phyloP scores from a whole-genome alignment of 2,113 vertebrate species.

The Bos javanicus region DNA sequence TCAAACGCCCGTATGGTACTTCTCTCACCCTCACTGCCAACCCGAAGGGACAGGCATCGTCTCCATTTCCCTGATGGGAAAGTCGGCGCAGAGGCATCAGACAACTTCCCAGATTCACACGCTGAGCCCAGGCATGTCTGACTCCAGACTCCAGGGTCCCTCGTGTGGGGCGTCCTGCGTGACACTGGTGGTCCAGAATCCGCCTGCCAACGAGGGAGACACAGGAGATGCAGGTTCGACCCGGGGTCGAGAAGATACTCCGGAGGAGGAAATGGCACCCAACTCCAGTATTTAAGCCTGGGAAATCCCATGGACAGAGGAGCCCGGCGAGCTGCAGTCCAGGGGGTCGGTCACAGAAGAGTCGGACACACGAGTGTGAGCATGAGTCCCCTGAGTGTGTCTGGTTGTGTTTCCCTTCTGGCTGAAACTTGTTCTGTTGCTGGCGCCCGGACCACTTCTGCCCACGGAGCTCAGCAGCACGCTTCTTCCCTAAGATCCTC shows the following conservation, averaged over 20 bases:
- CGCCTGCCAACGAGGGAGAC: neutral
- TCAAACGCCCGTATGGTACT: fast-evolving
- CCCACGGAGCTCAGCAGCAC: fast-evolving
- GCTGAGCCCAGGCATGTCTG: fast-evolving
- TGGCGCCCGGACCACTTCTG: fast-evolving
- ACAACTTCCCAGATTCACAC: fast-evolving
- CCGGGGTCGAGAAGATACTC: neutral
- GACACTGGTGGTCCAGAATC: neutral
- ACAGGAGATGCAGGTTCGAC: fast-evolving
- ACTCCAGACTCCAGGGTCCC: neutral
- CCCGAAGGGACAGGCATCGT: fast-evolving
- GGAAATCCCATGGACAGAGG: neutral
- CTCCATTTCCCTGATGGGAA: neutral
- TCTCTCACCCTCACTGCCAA: neutral
- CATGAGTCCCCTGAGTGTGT: fast-evolving
- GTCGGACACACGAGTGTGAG: neutral
- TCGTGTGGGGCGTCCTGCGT: neutral
- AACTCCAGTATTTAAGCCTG: neutral
- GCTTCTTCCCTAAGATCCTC: fast-evolving
- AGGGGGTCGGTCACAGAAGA: neutral
- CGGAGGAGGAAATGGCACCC: neutral
- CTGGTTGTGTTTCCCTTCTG: neutral
- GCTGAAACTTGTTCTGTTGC: fast-evolving
- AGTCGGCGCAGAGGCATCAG: fast-evolving
- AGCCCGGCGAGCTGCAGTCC: neutral